phyloP scores from a whole-genome alignment of 2,797 vertebrate species.

The Diceros bicornis region DNA sequence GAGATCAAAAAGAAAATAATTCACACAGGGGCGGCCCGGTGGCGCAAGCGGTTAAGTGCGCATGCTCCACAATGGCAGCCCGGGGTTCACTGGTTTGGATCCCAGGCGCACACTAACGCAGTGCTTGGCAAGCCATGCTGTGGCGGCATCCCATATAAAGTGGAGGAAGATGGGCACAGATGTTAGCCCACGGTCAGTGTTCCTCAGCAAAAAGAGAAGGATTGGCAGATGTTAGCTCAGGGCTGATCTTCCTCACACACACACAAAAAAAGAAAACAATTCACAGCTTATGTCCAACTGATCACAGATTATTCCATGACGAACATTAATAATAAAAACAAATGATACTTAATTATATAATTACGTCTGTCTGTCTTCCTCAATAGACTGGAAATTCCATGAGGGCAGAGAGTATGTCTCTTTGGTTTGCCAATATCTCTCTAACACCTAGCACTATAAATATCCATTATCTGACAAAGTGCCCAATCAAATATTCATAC shows the following conservation, averaged over 20 bases:
- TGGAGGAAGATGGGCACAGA: no score
- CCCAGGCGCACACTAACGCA: no score
- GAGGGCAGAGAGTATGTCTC: background rate
- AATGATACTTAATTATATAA: background rate
- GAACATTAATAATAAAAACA: conserved; percentile 21
- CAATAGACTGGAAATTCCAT: background rate
- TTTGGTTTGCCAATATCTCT: background rate
- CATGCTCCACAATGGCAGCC: no score
- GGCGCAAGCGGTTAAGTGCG: no score
- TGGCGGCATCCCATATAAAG: no score
- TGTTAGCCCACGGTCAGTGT: no score
- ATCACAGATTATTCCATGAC: background rate
- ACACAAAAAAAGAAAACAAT: background rate
- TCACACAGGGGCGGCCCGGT: background rate
- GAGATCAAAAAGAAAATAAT: background rate
- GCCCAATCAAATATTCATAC: background rate
- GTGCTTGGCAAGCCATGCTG: no score
- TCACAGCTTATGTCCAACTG: background rate
- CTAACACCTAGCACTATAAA: background rate
- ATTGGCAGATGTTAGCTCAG: no score
- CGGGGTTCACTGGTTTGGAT: no score
- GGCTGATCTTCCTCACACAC: no score
- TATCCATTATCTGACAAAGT: background rate
- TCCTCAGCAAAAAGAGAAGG: no score
- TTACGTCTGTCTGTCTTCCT: background rate